Evolutionary conservation across 1,140 invertebrate genomes (phyloP).

Genomic region (Parapsyche elsis): DNA sequence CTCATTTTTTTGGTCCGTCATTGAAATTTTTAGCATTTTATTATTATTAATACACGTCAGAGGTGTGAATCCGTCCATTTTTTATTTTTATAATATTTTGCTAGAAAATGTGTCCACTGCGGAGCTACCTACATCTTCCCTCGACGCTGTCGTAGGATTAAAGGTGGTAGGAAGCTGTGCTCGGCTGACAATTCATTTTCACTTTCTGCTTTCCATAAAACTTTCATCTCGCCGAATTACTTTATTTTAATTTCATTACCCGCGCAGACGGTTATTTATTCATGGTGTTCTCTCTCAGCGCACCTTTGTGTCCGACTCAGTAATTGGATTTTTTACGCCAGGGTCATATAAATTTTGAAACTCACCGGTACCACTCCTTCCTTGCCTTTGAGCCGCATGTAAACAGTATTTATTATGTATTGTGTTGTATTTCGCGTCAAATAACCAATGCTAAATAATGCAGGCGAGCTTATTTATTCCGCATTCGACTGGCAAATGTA

Average conservation of each 20-base stretch:
- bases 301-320: conserved; percentile 16
- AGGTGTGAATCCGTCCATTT: too few species aligned
- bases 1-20: too few species aligned
- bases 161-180: background rate
- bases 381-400: background rate
- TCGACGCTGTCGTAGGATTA: background rate
- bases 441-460: too few species aligned
- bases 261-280: conserved; percentile 37
- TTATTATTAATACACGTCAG: too few species aligned
- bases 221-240: conserved; percentile 38
- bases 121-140: too few species aligned
- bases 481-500: too few species aligned
- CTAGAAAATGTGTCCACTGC: too few species aligned
- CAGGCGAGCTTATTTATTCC: too few species aligned
- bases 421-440: too few species aligned
- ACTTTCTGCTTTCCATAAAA: conserved; percentile 32
- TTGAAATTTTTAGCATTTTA: too few species aligned
- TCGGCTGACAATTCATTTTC: conserved; percentile 28
- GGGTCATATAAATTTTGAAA: background rate
- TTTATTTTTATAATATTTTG: too few species aligned
- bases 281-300: conserved; percentile 9
- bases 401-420: too few species aligned
- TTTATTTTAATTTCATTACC: conserved; percentile 44
- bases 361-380: background rate
- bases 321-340: conserved; percentile 5